Conservation (phyloP, 2,888 invertebrate species). For the Hypomecis atomaria region DNA sequence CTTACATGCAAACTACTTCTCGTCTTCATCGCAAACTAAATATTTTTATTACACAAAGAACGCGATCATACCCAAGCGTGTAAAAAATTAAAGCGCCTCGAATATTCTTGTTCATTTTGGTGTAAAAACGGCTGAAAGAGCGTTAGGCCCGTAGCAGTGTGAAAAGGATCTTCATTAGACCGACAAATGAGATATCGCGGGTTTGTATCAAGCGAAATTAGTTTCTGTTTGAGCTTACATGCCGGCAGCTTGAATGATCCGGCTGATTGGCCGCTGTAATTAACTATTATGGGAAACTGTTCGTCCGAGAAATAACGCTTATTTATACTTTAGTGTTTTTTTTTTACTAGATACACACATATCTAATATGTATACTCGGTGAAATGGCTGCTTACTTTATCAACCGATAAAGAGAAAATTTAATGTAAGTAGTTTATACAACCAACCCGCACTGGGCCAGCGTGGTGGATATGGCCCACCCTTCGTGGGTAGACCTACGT, state of each 20-base stretch:
- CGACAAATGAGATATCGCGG: slow-evolving; percentile 62
- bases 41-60: too few relatives aligned
- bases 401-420: too few relatives aligned
- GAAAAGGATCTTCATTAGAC: slow-evolving; percentile 65
- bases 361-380: neutral
- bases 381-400: too few relatives aligned
- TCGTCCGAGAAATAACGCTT: slow-evolving; percentile 1
- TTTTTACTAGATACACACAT: neutral
- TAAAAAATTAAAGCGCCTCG: too few relatives aligned
- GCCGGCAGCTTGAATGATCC: slow-evolving; percentile 40
- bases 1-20: too few relatives aligned
- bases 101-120: neutral
- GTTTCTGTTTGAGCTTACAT: slow-evolving; percentile 47
- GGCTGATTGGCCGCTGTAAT: slow-evolving; percentile 41
- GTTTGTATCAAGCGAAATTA: slow-evolving; percentile 58
- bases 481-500: too few relatives aligned
- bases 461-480: too few relatives aligned
- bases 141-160: slow-evolving; percentile 38
- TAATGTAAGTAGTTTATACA: too few relatives aligned
- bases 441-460: too few relatives aligned
- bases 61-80: too few relatives aligned
- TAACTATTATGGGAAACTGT: slow-evolving; percentile 16
- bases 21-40: too few relatives aligned
- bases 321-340: neutral
- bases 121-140: slow-evolving; percentile 16